These are phyloP conservation scores for Scytalopus superciliaris DNA, from an alignment of 2,113 vertebrate species.

Conservation along the genomic window DNA sequence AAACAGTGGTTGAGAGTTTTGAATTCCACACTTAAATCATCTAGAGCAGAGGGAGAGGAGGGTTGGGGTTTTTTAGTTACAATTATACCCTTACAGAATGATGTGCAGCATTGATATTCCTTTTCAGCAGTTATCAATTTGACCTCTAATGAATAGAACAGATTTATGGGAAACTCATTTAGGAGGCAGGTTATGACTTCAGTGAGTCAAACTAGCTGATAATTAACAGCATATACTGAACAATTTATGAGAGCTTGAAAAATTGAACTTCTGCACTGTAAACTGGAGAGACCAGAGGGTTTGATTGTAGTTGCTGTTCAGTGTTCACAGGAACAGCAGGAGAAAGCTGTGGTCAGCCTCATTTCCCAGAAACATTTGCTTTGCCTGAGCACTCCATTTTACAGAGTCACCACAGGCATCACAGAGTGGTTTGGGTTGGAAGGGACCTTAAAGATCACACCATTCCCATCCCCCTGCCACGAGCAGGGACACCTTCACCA, in stretches of 20 bases:
- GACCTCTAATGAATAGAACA: slow-evolving; percentile 52
- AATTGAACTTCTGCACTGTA: not conserved
- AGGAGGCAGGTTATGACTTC: slow-evolving; percentile 23
- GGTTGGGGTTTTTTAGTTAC: not conserved
- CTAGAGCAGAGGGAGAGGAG: not conserved
- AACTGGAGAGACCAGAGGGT: not conserved
- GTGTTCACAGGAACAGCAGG: not conserved
- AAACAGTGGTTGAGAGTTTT: not conserved
- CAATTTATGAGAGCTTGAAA: not conserved
- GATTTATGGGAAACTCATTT: slow-evolving; percentile 58
- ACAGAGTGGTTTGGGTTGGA: not conserved
- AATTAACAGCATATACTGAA: slow-evolving; percentile 15
- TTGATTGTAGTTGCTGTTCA: not conserved
- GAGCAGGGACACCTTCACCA: too few species aligned
- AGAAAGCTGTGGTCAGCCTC: not conserved
- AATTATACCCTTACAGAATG: not conserved
- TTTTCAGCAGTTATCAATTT: slow-evolving; percentile 28
- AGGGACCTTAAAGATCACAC: not conserved
- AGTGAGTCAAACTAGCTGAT: slow-evolving; percentile 8
- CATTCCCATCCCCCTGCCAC: accelerated
- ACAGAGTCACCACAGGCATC: too few species aligned
- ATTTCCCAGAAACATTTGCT: not conserved
- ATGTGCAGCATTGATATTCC: slow-evolving; percentile 8
- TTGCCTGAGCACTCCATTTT: not conserved
- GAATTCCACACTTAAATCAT: not conserved